Evolutionary conservation across 2,888 invertebrate species (phyloP), one percentile per base, ranked within the genome.

Genomic region (Phlogophora meticulosa): DNA sequence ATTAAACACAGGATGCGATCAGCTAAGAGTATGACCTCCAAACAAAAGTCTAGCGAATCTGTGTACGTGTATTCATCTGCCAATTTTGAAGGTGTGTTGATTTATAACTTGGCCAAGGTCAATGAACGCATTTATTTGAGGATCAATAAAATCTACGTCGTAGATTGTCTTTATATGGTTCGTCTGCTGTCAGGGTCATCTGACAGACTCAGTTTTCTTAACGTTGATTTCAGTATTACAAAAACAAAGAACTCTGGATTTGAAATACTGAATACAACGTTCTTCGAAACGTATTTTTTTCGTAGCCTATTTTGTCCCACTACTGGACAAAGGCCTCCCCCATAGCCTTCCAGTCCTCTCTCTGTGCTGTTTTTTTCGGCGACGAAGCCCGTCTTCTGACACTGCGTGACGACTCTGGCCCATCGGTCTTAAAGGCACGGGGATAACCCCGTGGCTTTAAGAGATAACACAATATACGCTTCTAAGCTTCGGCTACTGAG

Each of bases 1-100:
- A 64, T 65, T 74, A 60, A 77, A 59, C 78, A 72, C 32, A 2
- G 1, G 28, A 61, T 51, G 59, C 60, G 38, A 77, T 76, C 77
- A 63, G 52, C 45, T 57, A 32, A 36, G 32, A 45, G 20, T 22
- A 43, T 13, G 22, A n/a, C 28, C 34, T 10, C 22, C 22, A 56
- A 42, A 43, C 10, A 49, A 36, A 48, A 66, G 24, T 43, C 24
- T 62, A 32, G 42, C 17, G n/a, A 70, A 56, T 61, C 38, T 24
- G 2, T 52, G 38, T 36, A 32, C 11, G 13, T 13, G 38, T 57
- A 56, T 42, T 40, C 20, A 45, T 36, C 15, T 51, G 67, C 17
- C 53, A 48, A 28, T 49, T 58, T 42, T 24, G 5, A 36, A 60
- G 43, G 70, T 45, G 22, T 38, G 43, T 20, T 70, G 59, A 55